These are phyloP conservation scores for Rotaria macrura DNA, from an alignment of 2,888 invertebrate species.

Conservation along the genomic window DNA sequence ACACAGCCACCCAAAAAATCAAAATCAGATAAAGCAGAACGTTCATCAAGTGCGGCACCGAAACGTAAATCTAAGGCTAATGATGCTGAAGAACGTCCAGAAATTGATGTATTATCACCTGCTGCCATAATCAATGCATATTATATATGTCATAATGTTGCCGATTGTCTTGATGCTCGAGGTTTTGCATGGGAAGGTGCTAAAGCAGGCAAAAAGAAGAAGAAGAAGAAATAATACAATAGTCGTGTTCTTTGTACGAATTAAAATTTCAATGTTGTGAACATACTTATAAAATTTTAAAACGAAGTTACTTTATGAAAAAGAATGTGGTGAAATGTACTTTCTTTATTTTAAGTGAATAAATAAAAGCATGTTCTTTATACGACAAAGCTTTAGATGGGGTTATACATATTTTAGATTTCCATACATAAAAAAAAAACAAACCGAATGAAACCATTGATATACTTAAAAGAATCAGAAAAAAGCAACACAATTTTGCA, in stretches of 20 bases:
- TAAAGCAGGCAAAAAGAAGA: constrained; percentile 5
- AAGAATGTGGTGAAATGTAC: background rate
- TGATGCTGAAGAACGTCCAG: background rate
- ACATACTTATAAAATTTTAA: background rate
- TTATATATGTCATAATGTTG: constrained; percentile 15
- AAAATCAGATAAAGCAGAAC: background rate
- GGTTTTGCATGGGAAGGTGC: constrained; percentile 25
- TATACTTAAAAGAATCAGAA: background rate
- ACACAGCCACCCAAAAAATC: background rate
- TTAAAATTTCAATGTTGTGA: background rate
- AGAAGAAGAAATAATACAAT: background rate
- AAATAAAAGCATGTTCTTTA: background rate
- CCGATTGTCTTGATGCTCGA: background rate
- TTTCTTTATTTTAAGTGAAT: background rate
- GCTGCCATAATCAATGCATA: constrained; percentile 18
- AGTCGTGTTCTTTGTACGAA: background rate
- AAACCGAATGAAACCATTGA: background rate
- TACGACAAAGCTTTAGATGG: background rate
- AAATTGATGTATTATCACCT: background rate
- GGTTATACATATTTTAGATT: background rate
- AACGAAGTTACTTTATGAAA: background rate
- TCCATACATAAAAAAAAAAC: no score
- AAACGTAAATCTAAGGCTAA: background rate
- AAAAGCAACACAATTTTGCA: background rate
- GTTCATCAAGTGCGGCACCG: background rate